phyloP scores from a whole-genome alignment of 23 tunicate genomes.

The Oikopleura vanhoeffeni region DNA sequence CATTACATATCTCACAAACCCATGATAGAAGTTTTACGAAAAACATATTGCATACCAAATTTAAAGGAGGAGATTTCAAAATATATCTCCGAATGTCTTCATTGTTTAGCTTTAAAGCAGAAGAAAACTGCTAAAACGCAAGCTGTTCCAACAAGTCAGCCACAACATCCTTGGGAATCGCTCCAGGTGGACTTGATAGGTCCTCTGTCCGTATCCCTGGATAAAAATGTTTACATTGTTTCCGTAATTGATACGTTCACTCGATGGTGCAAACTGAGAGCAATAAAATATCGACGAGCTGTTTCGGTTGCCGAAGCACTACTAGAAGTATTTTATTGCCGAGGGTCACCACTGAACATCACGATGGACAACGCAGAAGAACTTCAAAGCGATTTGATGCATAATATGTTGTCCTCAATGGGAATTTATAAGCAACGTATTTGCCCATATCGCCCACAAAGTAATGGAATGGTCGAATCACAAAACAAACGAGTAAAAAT shows the following conservation, averaged over 20 bases:
- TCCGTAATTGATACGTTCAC: background rate
- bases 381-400: background rate
- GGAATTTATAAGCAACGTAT: background rate
- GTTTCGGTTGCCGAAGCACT: slow-evolving; percentile 37
- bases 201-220: background rate
- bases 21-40: background rate
- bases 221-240: background rate
- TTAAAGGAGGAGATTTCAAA: background rate
- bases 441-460: background rate
- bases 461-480: background rate
- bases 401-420: background rate
- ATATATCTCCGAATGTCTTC: background rate
- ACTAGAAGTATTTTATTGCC: slow-evolving; percentile 14
- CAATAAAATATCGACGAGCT: slow-evolving; percentile 36
- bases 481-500: background rate
- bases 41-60: background rate
- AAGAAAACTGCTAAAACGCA: background rate
- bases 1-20: background rate
- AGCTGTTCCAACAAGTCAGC: background rate
- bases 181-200: background rate
- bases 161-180: background rate
- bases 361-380: background rate
- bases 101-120: background rate
- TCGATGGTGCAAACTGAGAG: background rate
- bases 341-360: background rate